Evolutionary conservation across 1,140 invertebrate species (phyloP).

Genomic region (Latrodectus geometricus): DNA sequence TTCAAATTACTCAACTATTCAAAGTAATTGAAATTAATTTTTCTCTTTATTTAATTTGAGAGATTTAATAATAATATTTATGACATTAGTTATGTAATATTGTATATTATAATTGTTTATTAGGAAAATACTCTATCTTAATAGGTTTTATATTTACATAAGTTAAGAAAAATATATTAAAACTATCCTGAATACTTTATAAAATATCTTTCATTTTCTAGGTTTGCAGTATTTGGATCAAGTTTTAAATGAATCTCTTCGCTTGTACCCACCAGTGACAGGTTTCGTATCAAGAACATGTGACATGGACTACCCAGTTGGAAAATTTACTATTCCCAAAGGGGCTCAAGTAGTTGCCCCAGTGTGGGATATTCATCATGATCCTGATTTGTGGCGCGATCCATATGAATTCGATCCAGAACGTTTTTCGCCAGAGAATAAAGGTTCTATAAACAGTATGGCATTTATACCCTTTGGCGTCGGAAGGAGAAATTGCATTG

Average conservation of each 20-base stretch:
- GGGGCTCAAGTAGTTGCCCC: conserved; percentile 68
- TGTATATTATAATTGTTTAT: no score
- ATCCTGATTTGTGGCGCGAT: conserved; percentile 70
- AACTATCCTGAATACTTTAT: no score
- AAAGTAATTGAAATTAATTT: conserved; percentile 2
- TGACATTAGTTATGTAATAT: no score
- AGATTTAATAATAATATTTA: no score
- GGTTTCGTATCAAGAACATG: conserved; percentile 65
- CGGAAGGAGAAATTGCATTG: conserved; percentile 73
- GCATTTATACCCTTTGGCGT: conserved; percentile 72
- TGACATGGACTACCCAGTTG: conserved; percentile 64
- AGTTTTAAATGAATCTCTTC: conserved; percentile 69
- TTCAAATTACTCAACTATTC: background rate
- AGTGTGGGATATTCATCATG: conserved; percentile 70
- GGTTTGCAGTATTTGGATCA: conserved; percentile 69
- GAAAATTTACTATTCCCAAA: conserved; percentile 67
- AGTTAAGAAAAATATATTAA: no score
- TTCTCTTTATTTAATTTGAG: no score
- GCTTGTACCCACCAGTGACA: conserved; percentile 69
- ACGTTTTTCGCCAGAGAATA: conserved; percentile 66
- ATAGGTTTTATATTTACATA: no score
- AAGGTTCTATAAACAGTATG: conserved; percentile 65
- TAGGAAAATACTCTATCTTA: no score
- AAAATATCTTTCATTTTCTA: background rate
- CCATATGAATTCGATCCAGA: conserved; percentile 72